Base-by-base conservation (phyloP, 2,113 vertebrate genomes). In the Cryptomyrus ogoouensis region DNA sequence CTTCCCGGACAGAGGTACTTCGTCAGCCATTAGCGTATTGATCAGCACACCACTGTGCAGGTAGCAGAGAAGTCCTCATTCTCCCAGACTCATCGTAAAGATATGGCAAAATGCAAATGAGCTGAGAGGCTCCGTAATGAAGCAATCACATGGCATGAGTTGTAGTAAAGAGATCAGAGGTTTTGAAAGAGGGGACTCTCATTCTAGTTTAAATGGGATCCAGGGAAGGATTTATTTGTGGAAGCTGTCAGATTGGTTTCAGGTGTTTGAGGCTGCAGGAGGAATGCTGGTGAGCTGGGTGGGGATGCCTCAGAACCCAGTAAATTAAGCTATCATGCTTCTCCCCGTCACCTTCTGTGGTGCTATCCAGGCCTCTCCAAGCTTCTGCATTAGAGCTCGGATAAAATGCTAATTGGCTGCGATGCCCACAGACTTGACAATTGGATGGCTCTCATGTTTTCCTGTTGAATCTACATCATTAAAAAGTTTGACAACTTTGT, bases 21-120 rank as follows among this genome's bases (percentile, higher is more conserved):
- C 94, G 93, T 94, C 89, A 91, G 95, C 92, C 93, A 58, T 96
- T 94, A 94, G 89, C 70, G 89, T 93, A 95, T 96, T 94, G 94
- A 96, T 95, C 95, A 93, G 92, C 88, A 88, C 90, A 49, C 90
- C 91, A 6, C 80, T 70, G 3, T 15, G 27, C 17, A 49, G 91
- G 39, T 62, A 91, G 93, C 93, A 94, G 89, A 88, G 91, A 94
- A 94, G 92, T 92, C 94, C 89, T 94, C 87, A 94, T 95, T 88
- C 93, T 93, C 93, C 39, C 39, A 44, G 35, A 39, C 19, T 44
- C 39, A 15, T 92, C 93, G 92, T 93, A 88, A 3, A 42, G 91
- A 92, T 92, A 83, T 88, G 92, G 94, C 93, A 86, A 91, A 91
- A 89, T 91, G n/a, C 93, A 93, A 92, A 94, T 91, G 92, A 93